Base-by-base conservation (phyloP, 2,113 vertebrate species). In the Perccottus glenii region DNA sequence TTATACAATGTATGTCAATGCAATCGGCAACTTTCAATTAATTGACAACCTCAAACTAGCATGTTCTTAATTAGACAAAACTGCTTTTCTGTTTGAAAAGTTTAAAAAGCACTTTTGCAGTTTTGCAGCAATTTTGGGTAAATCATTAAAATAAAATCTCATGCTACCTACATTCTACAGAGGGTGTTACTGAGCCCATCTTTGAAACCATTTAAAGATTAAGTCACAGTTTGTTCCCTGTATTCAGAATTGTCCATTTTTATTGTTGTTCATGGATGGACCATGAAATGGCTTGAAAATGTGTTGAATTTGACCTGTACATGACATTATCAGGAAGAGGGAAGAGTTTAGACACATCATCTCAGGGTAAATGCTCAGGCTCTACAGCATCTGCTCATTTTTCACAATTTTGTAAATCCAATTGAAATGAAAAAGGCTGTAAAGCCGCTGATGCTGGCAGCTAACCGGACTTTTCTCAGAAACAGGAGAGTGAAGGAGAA, bases 381-480 rank as follows among this genome's bases (percentile, higher is more conserved):
- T 77, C 71, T 19, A 50, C 58, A 57, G 35, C 81, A 60, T 66
- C 44, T 60, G 15, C 48, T 77, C 56, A 59, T 38, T 69, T 58
- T 70, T 33, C 40, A 50, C 12, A 64, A 64, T 61, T 70, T 47
- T 33, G 12, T 61, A 70, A 80, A 79, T 77, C 70, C 32, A 66
- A 46, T 65, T 47, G 35, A 40, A 78, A 53, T 78, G 56, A 53
- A 50, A 51, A 55, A 43, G 45, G 15, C 5, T 60, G 63, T 70
- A 70, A 57, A 53, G 15, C 46, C 55, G 44, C 56, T 53, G 60
- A 66, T 49, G 56, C 57, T 36, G 10, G n/a, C n/a, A n/a, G n/a
- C n/a, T n/a, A 60, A 70, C 51, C 56, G 64, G 75, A 78, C 61
- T 65, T 59, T 47, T 73, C 66, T 53, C 55, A 59, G 43, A 60